Conservation (phyloP, 2,113 vertebrate genomes). For the Hyaena hyaena region DNA sequence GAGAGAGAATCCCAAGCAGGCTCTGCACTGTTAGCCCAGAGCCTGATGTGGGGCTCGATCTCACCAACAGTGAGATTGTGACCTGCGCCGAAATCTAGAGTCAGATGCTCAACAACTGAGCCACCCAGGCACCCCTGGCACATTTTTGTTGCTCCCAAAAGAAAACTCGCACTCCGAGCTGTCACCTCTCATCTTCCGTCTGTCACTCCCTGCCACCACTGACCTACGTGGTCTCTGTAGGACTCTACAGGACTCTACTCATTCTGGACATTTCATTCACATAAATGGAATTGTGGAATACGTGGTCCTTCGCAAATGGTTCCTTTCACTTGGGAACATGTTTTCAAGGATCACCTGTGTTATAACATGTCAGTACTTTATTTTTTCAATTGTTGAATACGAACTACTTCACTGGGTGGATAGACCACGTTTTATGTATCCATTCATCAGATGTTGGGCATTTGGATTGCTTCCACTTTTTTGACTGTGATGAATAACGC, state of each 20-base stretch:
- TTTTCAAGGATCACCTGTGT: not conserved
- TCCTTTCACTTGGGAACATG: not conserved
- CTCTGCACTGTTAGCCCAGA: too few relatives aligned
- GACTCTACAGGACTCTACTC: not conserved
- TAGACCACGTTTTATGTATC: not conserved
- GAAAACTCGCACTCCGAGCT: not conserved
- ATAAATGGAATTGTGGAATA: not conserved
- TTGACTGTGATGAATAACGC: fast-evolving
- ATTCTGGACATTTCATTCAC: not conserved
- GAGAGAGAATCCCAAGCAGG: too few relatives aligned
- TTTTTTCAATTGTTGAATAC: not conserved
- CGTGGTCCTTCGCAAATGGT: not conserved
- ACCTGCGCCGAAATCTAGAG: too few relatives aligned
- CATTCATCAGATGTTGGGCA: not conserved
- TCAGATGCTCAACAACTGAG: too few relatives aligned
- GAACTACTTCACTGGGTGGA: not conserved
- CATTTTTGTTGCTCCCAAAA: not conserved
- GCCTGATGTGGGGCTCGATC: too few relatives aligned
- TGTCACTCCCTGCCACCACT: too few relatives aligned
- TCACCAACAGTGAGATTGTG: too few relatives aligned
- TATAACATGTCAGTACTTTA: not conserved
- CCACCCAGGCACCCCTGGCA: too few relatives aligned
- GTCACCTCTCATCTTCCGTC: not conserved
- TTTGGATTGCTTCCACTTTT: not conserved
- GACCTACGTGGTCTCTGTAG: not conserved